phyloP scores from a whole-genome alignment of 2,797 vertebrate genomes.

The Centroberyx gerrardi region DNA sequence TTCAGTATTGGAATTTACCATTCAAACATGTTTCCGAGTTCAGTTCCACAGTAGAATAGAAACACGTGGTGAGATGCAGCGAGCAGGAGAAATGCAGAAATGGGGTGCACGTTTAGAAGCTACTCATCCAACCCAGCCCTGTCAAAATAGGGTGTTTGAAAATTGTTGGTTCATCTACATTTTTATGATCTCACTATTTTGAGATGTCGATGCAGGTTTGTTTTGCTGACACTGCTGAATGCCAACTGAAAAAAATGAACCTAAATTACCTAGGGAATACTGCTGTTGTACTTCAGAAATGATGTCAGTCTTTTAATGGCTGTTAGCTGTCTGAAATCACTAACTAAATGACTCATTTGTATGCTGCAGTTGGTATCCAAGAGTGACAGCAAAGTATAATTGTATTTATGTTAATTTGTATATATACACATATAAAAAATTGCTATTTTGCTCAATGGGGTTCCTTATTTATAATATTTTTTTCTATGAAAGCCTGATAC shows the following conservation, averaged over 20 bases:
- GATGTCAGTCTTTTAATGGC: background rate
- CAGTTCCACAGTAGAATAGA: conserved; percentile 46
- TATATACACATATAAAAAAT: conserved; percentile 7
- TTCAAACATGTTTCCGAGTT: conserved; percentile 13
- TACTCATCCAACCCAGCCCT: background rate
- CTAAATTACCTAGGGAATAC: background rate
- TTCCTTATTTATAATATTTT: too few species aligned
- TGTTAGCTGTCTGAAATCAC: conserved; percentile 6
- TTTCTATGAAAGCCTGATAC: too few species aligned
- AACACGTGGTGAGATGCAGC: conserved; percentile 55
- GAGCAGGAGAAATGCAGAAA: conserved; percentile 39
- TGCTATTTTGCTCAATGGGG: too few species aligned
- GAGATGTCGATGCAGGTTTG: conserved; percentile 26
- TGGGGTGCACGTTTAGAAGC: conserved; percentile 9
- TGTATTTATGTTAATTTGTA: conserved; percentile 16
- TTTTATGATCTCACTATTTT: too few species aligned
- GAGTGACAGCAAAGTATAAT: conserved; percentile 12
- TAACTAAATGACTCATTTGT: background rate
- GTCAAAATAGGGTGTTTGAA: background rate
- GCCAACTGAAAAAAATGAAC: conserved; percentile 36
- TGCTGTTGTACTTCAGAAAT: conserved; percentile 25
- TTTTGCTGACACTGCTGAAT: conserved; percentile 40
- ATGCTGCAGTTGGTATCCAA: conserved; percentile 14
- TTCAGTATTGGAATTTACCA: conserved; percentile 25
- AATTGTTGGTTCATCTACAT: too few species aligned